A percentile compares a stretch with the other conserved stretches of the same genome.
Evolutionary conservation across 2,113 vertebrate genomes (phyloP).

Genomic region (Indicator maculatus): DNA sequence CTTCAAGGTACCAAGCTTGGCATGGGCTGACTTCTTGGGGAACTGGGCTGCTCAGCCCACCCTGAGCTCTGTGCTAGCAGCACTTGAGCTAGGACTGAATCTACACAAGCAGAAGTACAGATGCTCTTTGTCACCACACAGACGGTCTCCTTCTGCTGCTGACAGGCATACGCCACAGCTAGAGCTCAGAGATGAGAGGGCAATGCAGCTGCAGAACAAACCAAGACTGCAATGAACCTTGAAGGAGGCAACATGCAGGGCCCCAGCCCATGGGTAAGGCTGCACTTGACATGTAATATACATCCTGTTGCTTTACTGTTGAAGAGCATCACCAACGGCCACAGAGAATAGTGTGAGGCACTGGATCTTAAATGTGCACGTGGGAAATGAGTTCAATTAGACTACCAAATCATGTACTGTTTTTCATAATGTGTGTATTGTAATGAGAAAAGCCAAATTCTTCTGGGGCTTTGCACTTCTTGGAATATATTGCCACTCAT

Average conservation of each 20-base stretch:
- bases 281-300: not conserved
- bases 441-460: not conserved
- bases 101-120: not conserved
- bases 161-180: not conserved
- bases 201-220: not conserved
- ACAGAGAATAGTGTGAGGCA: not conserved
- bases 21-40: not conserved
- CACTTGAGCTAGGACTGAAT: not conserved
- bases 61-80: not conserved
- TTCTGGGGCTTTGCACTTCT: not conserved
- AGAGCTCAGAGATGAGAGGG: not conserved
- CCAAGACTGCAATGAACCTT: fast-evolving
- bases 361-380: not conserved
- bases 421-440: not conserved
- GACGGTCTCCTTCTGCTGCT: not conserved
- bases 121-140: not conserved
- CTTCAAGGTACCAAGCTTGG: not conserved
- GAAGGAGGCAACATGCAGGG: not conserved
- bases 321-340: not conserved
- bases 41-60: fast-evolving
- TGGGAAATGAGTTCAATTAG: not conserved
- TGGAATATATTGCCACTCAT: not conserved
- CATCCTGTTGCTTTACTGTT: not conserved
- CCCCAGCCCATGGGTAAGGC: not conserved
- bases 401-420: not conserved